A percentile compares a stretch with the other conserved stretches of the same genome.
Conservation (phyloP, 2,113 vertebrate species). For the Vanacampus margaritifer region DNA sequence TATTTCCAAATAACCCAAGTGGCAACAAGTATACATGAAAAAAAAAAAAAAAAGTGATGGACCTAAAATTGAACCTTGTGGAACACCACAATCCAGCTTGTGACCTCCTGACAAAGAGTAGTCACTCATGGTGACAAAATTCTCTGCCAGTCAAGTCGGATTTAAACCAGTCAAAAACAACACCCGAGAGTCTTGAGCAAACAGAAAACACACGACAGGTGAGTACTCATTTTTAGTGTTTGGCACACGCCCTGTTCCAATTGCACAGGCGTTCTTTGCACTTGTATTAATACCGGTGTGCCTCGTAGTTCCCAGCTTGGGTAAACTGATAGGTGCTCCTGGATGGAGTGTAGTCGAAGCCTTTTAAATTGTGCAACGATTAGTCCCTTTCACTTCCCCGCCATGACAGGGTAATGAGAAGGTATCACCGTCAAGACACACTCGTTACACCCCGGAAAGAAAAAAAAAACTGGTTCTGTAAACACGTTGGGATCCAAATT, state of each 20-base stretch:
- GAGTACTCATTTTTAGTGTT: neutral
- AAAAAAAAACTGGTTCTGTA: slow-evolving; percentile 5
- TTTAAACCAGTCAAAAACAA: too few species aligned
- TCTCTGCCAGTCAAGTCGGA: too few species aligned
- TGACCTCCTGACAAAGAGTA: too few species aligned
- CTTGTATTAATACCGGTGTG: slow-evolving; percentile 6
- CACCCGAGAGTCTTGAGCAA: too few species aligned
- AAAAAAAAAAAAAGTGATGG: too few species aligned
- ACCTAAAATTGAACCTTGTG: too few species aligned
- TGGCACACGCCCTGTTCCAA: neutral
- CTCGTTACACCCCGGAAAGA: slow-evolving; percentile 30
- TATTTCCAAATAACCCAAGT: too few species aligned
- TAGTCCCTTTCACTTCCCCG: slow-evolving; percentile 23
- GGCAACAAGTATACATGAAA: too few species aligned
- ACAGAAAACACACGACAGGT: too few species aligned
- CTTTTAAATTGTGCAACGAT: slow-evolving; percentile 33
- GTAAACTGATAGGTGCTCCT: slow-evolving; percentile 29
- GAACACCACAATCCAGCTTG: too few species aligned
- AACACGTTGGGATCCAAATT: slow-evolving; percentile 12
- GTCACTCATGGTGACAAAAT: too few species aligned
- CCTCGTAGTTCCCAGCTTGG: slow-evolving; percentile 11
- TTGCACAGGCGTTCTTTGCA: neutral
- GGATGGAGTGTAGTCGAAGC: slow-evolving; percentile 4
- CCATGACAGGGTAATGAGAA: slow-evolving; percentile 31
- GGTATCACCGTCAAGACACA: slow-evolving; percentile 28